Conservation (phyloP, 2,888 invertebrate species). For the Folsomia candida region DNA sequence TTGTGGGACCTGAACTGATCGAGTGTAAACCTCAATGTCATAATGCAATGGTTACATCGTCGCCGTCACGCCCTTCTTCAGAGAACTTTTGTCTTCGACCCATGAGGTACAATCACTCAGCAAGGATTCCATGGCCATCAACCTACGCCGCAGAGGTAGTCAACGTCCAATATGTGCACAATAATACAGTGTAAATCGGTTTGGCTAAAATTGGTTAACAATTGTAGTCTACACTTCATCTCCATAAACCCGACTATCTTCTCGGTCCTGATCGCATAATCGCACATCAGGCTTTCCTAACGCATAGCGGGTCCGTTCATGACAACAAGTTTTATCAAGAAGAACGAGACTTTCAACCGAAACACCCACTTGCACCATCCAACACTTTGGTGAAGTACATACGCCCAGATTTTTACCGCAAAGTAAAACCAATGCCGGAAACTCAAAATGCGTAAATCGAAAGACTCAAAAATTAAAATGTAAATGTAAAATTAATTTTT, state of each 20-base stretch:
- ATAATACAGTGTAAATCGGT: no score
- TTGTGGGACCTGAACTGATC: no score
- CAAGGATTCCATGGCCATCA: not conserved
- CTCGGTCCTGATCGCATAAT: not conserved
- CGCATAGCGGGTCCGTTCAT: conserved; percentile 1
- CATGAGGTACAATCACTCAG: not conserved
- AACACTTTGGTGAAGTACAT: not conserved
- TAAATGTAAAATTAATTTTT: no score
- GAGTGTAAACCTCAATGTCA: no score
- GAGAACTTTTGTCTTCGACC: not conserved
- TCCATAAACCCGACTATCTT: not conserved
- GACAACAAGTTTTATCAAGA: conserved; percentile 17
- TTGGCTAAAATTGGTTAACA: no score
- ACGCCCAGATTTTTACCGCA: conserved; percentile 7
- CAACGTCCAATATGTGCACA: not conserved
- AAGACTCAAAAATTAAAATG: not conserved
- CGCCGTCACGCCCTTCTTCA: no score
- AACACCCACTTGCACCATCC: conserved; percentile 14
- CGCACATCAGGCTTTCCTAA: conserved; percentile 7
- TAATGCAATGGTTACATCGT: no score
- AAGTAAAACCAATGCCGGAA: not conserved
- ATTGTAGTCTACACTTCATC: not conserved
- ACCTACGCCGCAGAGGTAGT: conserved; percentile 3
- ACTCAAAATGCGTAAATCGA: not conserved
- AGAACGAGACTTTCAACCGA: conserved; percentile 15